Conservation (phyloP, 2,888 invertebrate genomes). For the Osedax frankpressi region DNA sequence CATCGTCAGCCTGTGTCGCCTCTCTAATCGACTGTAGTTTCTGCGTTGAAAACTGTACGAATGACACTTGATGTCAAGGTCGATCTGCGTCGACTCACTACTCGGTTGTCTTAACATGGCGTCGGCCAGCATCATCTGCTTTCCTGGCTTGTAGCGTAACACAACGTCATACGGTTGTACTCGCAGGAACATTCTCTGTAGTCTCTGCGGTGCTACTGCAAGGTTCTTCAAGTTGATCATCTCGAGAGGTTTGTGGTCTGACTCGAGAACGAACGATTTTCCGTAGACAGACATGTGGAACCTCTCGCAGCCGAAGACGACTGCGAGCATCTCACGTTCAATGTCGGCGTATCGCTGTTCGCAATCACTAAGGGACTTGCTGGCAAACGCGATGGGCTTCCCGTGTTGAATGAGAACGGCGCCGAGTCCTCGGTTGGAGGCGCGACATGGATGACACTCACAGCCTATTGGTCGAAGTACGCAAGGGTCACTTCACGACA, state of each 20-base stretch:
- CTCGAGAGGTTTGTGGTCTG: conserved; percentile 25
- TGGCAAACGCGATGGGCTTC: neutral
- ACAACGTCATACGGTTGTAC: conserved; percentile 25
- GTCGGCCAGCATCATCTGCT: conserved; percentile 24
- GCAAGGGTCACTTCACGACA: neutral
- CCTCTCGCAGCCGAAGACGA: neutral
- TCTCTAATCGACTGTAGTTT: neutral
- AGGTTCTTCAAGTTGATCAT: conserved; percentile 22
- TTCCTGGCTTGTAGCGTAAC: too few species aligned
- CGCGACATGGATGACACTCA: neutral
- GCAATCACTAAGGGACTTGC: neutral
- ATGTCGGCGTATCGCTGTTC: neutral
- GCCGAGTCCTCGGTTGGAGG: neutral
- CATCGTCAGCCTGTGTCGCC: neutral
- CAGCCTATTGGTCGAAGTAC: neutral
- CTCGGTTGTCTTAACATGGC: conserved; percentile 20
- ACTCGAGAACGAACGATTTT: neutral
- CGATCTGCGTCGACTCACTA: neutral
- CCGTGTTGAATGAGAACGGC: neutral
- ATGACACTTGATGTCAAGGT: neutral
- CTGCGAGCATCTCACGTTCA: neutral
- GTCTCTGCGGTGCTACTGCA: conserved; percentile 9
- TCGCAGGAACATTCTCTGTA: conserved; percentile 24
- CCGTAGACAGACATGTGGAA: too few species aligned
- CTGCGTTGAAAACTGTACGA: neutral